These are phyloP conservation scores for Watsonalla cultraria DNA, from an alignment of 2,888 invertebrate genomes.

Conservation along the genomic window DNA sequence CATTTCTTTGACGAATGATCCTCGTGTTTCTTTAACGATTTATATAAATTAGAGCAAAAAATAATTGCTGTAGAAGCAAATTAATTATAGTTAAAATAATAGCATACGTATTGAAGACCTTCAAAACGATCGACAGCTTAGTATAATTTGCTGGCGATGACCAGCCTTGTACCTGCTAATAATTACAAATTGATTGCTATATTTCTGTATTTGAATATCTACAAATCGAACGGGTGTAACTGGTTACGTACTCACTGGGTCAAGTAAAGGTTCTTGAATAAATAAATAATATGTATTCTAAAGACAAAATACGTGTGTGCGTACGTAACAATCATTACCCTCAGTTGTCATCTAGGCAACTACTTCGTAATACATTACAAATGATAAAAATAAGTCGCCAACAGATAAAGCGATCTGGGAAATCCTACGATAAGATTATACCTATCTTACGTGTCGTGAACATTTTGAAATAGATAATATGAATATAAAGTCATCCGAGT, in stretches of 20 bases:
- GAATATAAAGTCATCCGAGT: not conserved
- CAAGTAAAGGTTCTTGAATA: not conserved
- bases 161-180: too few relatives aligned
- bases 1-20: too few relatives aligned
- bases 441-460: not conserved
- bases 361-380: conserved; percentile 7
- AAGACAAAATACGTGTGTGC: not conserved
- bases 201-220: too few relatives aligned
- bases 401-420: conserved; percentile 3
- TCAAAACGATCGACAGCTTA: too few relatives aligned
- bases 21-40: too few relatives aligned
- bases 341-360: not conserved
- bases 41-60: too few relatives aligned
- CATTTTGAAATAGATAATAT: not conserved
- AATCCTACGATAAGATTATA: conserved; percentile 1
- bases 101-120: too few relatives aligned
- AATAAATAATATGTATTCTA: not conserved
- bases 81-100: too few relatives aligned
- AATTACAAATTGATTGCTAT: too few relatives aligned
- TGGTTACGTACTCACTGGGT: not conserved
- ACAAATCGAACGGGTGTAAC: too few relatives aligned
- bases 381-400: not conserved
- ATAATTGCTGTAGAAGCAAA: too few relatives aligned
- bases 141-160: too few relatives aligned
- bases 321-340: not conserved